Evolutionary conservation across 2,888 invertebrate species (phyloP).

Genomic region (Maniola hyperantus): DNA sequence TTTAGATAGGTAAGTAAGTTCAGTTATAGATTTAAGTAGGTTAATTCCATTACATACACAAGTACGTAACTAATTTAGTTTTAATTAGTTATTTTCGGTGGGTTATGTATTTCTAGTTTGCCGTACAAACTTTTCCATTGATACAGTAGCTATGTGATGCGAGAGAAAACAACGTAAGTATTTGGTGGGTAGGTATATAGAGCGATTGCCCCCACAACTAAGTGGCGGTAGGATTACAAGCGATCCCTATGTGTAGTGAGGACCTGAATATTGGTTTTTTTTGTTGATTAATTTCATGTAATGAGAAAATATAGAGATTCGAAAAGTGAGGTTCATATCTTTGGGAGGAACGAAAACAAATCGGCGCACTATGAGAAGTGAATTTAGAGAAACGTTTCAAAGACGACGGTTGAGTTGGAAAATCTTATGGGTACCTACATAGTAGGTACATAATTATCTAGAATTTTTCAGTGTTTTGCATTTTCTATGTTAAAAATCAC

Average conservation of each 20-base stretch:
- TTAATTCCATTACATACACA: not conserved
- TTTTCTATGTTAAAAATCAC: no score
- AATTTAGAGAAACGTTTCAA: no score
- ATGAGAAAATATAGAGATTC: no score
- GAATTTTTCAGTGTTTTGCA: no score
- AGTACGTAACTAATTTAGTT: not conserved
- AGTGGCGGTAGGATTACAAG: conserved; percentile 76
- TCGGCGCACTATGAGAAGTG: no score
- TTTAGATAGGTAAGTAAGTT: not conserved
- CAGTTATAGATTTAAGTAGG: not conserved
- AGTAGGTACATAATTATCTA: no score
- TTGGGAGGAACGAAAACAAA: no score
- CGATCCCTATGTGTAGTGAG: conserved; percentile 60
- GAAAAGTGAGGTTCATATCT: no score
- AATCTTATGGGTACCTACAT: no score
- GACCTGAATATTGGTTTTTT: not conserved
- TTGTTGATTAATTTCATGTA: no score
- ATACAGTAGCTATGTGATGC: conserved; percentile 21
- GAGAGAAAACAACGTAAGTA: conserved; percentile 61
- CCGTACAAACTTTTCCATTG: conserved; percentile 20
- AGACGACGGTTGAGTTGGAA: no score
- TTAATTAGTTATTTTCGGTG: conserved; percentile 26
- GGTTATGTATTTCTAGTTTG: conserved; percentile 4
- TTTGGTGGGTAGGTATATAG: conserved; percentile 68
- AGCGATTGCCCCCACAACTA: conserved; percentile 77